Evolutionary conservation across 2,888 invertebrate species (phyloP).

Genomic region (Zygogramma bicolorata): DNA sequence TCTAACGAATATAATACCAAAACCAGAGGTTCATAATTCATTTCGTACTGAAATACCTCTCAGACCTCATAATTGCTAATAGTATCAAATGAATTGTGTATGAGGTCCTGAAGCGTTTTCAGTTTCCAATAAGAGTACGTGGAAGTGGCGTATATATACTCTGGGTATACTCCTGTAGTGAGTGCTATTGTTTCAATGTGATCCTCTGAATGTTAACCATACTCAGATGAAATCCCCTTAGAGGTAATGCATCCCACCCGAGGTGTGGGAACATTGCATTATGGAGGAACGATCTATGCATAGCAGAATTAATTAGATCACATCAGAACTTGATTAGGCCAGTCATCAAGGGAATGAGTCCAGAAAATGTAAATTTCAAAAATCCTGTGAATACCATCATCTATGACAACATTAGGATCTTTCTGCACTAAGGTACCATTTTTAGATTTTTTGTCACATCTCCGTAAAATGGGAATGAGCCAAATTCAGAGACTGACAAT

Average conservation of each 20-base stretch:
- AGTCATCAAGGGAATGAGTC: too few relatives aligned
- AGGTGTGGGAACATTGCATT: neutral
- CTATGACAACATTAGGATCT: too few relatives aligned
- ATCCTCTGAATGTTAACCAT: neutral
- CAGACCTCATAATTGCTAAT: neutral
- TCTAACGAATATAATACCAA: neutral
- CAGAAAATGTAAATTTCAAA: too few relatives aligned
- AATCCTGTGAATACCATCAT: too few relatives aligned
- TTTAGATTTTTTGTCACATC: too few relatives aligned
- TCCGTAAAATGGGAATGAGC: too few relatives aligned
- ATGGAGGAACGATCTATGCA: neutral
- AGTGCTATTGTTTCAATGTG: conserved; percentile 1
- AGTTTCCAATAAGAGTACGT: neutral
- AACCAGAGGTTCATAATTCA: neutral
- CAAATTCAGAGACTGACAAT: too few relatives aligned
- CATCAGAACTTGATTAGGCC: too few relatives aligned
- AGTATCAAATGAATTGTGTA: neutral
- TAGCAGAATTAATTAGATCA: neutral
- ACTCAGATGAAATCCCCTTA: neutral
- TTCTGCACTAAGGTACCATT: too few relatives aligned
- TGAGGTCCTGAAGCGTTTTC: neutral
- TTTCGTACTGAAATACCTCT: neutral
- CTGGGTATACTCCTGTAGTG: neutral
- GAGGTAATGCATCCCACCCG: neutral
- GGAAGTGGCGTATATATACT: neutral